phyloP scores from a whole-genome alignment of 2,113 vertebrate species.

The Chaetops frenatus region DNA sequence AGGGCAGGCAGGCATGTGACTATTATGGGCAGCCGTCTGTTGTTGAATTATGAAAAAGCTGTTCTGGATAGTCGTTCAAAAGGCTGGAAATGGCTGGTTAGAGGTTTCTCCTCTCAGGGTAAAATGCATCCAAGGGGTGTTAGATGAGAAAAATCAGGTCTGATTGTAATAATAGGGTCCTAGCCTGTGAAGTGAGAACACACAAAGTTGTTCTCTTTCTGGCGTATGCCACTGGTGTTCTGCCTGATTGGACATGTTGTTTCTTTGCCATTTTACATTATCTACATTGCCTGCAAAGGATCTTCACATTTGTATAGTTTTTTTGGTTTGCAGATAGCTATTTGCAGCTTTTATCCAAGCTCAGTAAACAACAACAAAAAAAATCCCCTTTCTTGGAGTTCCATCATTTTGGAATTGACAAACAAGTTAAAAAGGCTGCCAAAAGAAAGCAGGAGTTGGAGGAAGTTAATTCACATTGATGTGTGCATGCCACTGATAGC shows the following conservation, averaged over 20 bases:
- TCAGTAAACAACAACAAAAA: constrained; percentile 21
- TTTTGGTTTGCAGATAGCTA: constrained; percentile 22
- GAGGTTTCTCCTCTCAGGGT: neutral
- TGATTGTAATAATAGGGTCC: constrained; percentile 51
- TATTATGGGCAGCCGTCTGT: neutral
- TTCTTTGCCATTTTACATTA: constrained; percentile 44
- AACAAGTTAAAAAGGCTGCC: constrained; percentile 40
- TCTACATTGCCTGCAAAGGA: neutral
- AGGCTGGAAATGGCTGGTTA: constrained; percentile 20
- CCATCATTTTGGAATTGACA: constrained; percentile 24
- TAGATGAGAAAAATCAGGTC: constrained; percentile 31
- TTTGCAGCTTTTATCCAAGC: constrained; percentile 30
- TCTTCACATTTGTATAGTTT: neutral
- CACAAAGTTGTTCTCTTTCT: constrained; percentile 31
- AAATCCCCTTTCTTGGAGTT: neutral
- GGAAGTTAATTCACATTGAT: constrained; percentile 40
- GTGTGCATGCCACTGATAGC: constrained; percentile 61
- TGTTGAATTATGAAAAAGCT: constrained; percentile 16
- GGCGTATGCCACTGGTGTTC: neutral
- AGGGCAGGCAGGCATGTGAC: neutral
- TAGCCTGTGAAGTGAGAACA: constrained; percentile 27
- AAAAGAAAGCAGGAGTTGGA: constrained; percentile 3
- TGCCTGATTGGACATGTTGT: constrained; percentile 32
- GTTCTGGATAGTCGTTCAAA: neutral
- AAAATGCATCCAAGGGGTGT: neutral